phyloP scores from a whole-genome alignment of 2,797 vertebrate genomes.

The Squalus acanthias region DNA sequence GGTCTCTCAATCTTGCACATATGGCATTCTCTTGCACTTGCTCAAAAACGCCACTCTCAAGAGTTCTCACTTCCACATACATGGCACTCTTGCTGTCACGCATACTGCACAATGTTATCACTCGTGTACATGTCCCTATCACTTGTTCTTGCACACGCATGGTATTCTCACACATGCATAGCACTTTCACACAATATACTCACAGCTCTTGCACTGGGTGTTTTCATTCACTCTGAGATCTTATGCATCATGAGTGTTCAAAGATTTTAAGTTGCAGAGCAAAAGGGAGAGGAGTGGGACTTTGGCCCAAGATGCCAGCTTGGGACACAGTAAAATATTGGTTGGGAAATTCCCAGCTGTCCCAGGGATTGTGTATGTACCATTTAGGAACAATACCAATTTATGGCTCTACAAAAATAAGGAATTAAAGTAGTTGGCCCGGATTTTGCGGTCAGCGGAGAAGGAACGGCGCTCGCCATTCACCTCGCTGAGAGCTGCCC shows the following conservation, averaged over 20 bases:
- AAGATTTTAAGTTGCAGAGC: neutral
- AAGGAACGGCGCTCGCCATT: neutral
- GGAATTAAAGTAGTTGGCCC: neutral
- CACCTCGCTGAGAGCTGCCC: neutral
- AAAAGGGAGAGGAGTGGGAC: neutral
- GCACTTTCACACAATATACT: too few relatives aligned
- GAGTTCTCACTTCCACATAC: too few relatives aligned
- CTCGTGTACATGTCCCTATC: too few relatives aligned
- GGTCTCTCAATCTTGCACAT: too few relatives aligned
- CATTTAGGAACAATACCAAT: neutral
- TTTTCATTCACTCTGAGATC: neutral
- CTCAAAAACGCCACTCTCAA: too few relatives aligned
- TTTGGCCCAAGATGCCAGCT: neutral
- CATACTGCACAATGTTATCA: too few relatives aligned
- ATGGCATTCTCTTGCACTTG: too few relatives aligned
- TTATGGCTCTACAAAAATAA: neutral
- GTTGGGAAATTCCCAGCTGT: neutral
- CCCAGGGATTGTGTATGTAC: neutral
- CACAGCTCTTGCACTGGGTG: too few relatives aligned
- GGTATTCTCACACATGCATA: too few relatives aligned
- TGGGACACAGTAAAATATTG: neutral
- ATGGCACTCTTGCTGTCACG: too few relatives aligned
- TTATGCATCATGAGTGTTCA: neutral
- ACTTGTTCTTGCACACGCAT: too few relatives aligned
- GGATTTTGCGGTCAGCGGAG: neutral